phyloP scores from a whole-genome alignment of 2,797 vertebrate genomes.

The Coluber constrictor region DNA sequence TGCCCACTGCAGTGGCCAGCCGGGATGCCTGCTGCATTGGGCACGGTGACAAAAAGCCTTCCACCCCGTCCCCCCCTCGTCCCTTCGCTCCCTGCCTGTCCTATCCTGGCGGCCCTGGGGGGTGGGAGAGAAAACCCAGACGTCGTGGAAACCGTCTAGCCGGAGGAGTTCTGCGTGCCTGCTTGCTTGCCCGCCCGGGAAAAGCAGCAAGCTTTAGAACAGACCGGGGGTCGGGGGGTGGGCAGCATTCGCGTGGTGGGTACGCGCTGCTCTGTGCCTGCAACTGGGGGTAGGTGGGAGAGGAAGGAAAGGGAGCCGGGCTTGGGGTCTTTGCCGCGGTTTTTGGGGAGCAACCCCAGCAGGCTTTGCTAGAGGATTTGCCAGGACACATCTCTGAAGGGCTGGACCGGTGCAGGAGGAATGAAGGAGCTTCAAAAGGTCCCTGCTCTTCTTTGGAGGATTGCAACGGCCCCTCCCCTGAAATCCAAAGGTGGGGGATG shows the following conservation, averaged over 20 bases:
- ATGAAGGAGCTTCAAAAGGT: conserved; percentile 44
- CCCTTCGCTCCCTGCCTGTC: neutral
- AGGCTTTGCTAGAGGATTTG: conserved; percentile 21
- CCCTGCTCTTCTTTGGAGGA: neutral
- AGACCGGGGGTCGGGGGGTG: no score
- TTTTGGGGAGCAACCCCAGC: neutral
- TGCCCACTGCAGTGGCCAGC: neutral
- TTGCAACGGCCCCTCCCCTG: neutral
- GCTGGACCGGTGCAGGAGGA: conserved; percentile 49
- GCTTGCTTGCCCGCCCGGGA: neutral
- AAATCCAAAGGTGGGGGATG: neutral
- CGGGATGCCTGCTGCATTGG: neutral
- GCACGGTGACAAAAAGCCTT: neutral
- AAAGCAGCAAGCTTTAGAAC: neutral
- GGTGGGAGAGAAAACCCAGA: neutral
- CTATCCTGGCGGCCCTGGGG: neutral
- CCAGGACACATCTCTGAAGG: conserved; percentile 15
- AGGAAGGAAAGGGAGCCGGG: neutral
- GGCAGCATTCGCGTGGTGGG: no score
- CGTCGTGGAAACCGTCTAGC: neutral
- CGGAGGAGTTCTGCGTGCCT: neutral
- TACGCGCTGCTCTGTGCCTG: neutral
- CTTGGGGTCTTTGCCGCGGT: neutral
- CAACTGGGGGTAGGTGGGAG: neutral
- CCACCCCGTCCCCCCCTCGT: no score